These are phyloP conservation scores for Oxyruncus cristatus DNA, from an alignment of 2,113 vertebrate species.

Conservation along the genomic window DNA sequence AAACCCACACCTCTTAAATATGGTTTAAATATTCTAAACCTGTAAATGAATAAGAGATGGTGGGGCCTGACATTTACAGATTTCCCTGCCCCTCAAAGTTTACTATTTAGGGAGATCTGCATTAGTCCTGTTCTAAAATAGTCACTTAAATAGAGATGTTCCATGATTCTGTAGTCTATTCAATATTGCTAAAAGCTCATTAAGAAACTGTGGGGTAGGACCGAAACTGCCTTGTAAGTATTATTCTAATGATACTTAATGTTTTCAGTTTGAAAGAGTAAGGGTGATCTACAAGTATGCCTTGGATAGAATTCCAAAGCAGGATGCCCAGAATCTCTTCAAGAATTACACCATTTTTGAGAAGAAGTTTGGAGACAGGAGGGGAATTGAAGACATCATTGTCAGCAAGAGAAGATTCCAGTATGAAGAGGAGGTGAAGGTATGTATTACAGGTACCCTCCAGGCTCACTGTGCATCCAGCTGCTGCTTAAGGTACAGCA, in stretches of 20 bases:
- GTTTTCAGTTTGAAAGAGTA: conserved; percentile 91
- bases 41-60: neutral
- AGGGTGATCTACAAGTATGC: conserved; percentile 97
- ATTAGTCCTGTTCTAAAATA: neutral
- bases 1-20: neutral
- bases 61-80: neutral
- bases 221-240: neutral
- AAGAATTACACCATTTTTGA: conserved; percentile 98
- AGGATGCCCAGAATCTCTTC: conserved; percentile 95
- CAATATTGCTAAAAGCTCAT: neutral
- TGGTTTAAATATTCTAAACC: neutral
- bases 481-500: accelerated
- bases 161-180: neutral
- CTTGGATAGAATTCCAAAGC: conserved; percentile 92
- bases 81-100: neutral
- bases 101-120: neutral
- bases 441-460: neutral
- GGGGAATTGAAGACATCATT: conserved; percentile 97
- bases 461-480: neutral
- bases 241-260: neutral
- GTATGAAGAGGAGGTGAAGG: conserved; percentile 98
- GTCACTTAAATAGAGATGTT: neutral
- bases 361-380: conserved; percentile 95
- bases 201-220: neutral
- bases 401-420: conserved; percentile 96